These are phyloP conservation scores for Siderastrea radians DNA, from an alignment of 92 coral and sea anemone genomes.

Conservation along the genomic window DNA sequence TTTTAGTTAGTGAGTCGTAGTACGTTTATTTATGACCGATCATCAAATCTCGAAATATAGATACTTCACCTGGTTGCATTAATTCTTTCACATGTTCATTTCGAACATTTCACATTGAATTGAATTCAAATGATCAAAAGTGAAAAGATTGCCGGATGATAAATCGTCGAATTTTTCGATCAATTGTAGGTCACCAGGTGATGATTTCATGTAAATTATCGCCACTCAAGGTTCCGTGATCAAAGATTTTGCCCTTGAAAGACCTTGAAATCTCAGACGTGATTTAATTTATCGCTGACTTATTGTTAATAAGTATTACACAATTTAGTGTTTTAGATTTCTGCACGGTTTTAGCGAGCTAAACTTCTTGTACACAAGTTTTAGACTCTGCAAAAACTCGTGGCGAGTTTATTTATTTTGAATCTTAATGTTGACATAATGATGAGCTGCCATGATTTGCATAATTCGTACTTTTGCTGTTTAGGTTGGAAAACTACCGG, in stretches of 20 bases:
- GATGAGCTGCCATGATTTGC: constrained; percentile 5
- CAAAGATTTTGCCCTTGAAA: too few species aligned
- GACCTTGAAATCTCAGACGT: not conserved
- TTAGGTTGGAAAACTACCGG: not conserved
- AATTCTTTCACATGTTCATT: not conserved
- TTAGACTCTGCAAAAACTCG: not conserved
- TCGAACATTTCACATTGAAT: not conserved
- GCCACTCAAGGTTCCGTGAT: not conserved
- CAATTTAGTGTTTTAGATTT: not conserved
- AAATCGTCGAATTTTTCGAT: not conserved
- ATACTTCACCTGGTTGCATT: not conserved
- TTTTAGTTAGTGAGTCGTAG: not conserved
- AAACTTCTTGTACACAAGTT: not conserved
- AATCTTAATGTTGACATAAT: not conserved
- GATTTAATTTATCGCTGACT: too few species aligned
- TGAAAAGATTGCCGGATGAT: not conserved
- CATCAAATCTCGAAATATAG: not conserved
- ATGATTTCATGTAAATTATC: not conserved
- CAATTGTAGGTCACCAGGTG: not conserved
- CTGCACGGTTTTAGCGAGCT: not conserved
- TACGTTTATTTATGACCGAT: not conserved
- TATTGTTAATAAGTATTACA: not conserved
- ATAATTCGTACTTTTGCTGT: constrained; percentile 11
- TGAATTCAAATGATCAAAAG: too few species aligned
- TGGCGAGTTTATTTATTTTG: not conserved